phyloP scores from a whole-genome alignment of 2,113 vertebrate genomes.

The Mormyrus iriodes region DNA sequence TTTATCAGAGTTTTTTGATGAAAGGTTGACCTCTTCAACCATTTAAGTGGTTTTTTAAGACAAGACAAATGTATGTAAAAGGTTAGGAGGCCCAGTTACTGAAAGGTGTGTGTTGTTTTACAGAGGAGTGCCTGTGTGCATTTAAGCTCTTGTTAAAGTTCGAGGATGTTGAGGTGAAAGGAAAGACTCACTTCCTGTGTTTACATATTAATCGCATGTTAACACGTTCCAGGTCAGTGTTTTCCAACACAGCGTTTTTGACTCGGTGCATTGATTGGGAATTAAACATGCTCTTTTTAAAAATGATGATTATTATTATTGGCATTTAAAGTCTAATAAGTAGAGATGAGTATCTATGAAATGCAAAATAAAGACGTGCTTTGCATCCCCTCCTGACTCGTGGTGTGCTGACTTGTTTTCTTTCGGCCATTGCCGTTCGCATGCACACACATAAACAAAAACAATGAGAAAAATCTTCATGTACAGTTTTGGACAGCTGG shows the following conservation, averaged over 20 bases:
- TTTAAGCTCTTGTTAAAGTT: not conserved
- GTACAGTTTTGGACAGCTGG: not conserved
- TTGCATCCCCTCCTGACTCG: not conserved
- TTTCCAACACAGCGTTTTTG: not conserved
- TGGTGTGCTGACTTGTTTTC: not conserved
- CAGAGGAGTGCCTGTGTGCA: not conserved
- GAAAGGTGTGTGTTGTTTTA: conserved; percentile 11
- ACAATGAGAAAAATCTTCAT: not conserved
- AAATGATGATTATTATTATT: not conserved
- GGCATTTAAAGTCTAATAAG: conserved; percentile 12
- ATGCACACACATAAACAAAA: not conserved
- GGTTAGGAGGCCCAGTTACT: not conserved
- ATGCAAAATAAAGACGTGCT: not conserved
- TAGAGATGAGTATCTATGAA: not conserved
- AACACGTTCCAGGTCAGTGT: not conserved
- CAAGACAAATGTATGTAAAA: not conserved
- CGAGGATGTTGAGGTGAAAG: not conserved
- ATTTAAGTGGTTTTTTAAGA: conserved; percentile 4
- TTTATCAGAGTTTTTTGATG: conserved; percentile 14
- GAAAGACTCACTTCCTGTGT: not conserved
- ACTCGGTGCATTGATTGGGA: conserved; percentile 5
- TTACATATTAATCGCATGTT: not conserved
- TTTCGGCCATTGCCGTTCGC: not conserved
- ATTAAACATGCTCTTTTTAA: conserved; percentile 23
- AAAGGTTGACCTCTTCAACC: conserved; percentile 4